A percentile compares a stretch with the other conserved stretches of the same genome.
Evolutionary conservation across 2,797 vertebrate genomes (phyloP).

Genomic region (Liasis olivaceus): DNA sequence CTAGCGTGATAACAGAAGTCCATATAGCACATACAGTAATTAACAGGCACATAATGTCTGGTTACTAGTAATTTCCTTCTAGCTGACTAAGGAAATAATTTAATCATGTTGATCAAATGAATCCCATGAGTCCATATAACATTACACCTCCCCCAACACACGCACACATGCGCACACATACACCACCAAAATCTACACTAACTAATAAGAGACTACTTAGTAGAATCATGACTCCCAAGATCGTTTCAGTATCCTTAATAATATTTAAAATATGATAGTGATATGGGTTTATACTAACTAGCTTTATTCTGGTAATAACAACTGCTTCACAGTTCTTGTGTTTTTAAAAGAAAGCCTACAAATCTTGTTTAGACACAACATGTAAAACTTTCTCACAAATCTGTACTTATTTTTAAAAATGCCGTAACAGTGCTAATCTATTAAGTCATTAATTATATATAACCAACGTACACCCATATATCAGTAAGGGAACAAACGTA

Average conservation of each 20-base stretch:
- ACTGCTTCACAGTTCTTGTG: constrained; percentile 39
- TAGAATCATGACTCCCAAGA: constrained; percentile 66
- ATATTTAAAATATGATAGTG: constrained; percentile 62
- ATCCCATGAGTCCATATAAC: constrained; percentile 83
- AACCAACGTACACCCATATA: constrained; percentile 25
- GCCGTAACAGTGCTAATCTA: neutral
- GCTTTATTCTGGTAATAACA: constrained; percentile 53
- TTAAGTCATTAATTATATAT: constrained; percentile 52
- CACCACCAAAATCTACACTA: constrained; percentile 71
- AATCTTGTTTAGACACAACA: constrained; percentile 31
- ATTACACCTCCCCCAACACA: constrained; percentile 73
- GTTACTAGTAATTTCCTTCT: constrained; percentile 92
- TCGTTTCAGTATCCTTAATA: constrained; percentile 68
- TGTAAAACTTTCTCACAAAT: constrained; percentile 25
- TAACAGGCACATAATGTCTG: constrained; percentile 87
- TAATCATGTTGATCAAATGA: constrained; percentile 90
- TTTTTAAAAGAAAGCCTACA: constrained; percentile 14
- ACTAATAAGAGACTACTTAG: constrained; percentile 82
- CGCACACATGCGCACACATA: neutral
- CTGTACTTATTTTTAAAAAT: neutral
- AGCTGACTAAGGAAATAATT: constrained; percentile 93
- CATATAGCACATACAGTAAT: constrained; percentile 78
- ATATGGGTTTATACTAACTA: constrained; percentile 58
- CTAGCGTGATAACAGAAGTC: constrained; percentile 77
- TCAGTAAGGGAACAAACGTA: constrained; percentile 18